These are phyloP conservation scores for Meghimatium bilineatum DNA, from an alignment of 2,888 invertebrate species.

Conservation along the genomic window DNA sequence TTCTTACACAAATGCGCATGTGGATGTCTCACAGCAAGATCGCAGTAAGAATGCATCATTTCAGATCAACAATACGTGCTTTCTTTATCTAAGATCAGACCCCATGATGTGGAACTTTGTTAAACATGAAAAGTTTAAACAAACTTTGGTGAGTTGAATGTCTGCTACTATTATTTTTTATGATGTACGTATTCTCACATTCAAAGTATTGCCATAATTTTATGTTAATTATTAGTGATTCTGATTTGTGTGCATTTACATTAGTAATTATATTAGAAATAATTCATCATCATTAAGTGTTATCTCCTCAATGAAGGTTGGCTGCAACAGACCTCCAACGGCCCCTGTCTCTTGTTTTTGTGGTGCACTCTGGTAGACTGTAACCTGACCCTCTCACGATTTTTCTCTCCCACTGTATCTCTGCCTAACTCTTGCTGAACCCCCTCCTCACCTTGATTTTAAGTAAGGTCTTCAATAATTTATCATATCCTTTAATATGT, in stretches of 20 bases:
- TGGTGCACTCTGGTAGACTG: no score
- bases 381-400: no score
- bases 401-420: no score
- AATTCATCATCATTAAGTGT: no score
- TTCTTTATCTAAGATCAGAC: conserved; percentile 97
- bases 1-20: conserved; percentile 37
- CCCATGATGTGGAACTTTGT: conserved; percentile 98
- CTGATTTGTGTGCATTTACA: neutral
- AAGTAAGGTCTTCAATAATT: no score
- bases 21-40: conserved; percentile 32
- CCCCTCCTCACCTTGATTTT: no score
- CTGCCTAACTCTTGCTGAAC: no score
- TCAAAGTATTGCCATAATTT: neutral
- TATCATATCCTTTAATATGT: no score
- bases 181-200: neutral
- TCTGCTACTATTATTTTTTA: neutral
- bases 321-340: no score
- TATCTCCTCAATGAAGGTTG: no score
- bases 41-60: conserved; percentile 57
- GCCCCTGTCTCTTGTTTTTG: no score
- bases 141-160: conserved; percentile 49
- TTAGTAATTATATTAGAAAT: no score
- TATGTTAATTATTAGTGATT: neutral
- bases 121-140: conserved; percentile 59
- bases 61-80: conserved; percentile 82